Evolutionary conservation across 2,888 invertebrate genomes (phyloP), one percentile per base, ranked within the genome.

Genomic region (Caenorhabditis zanzibari): DNA sequence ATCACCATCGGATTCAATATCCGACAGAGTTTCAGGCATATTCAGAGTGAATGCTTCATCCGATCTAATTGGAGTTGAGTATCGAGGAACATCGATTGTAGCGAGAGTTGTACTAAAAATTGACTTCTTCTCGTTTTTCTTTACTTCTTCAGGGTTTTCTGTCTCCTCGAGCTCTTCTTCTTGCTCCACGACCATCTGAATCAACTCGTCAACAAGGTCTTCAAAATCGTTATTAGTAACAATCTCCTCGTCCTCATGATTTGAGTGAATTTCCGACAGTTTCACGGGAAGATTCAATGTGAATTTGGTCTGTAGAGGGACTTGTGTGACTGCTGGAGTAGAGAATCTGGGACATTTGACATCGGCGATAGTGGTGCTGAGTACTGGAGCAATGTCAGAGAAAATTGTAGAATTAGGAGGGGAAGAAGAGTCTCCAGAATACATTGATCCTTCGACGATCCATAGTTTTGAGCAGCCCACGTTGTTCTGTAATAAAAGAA

Each of bases 381-480:
- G 26, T 9, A 26, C 58, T 44, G 56, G 69, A n/a, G 19, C 38
- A 41, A 7, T 41, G 19, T 28, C 38, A 10, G 12, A 32, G 44
- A 10, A 2, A 26, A 9, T 32, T 19, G 19, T 14, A 14, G 49
- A 52, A 5, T 56, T 26, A 3, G n/a, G 7, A 32, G 9, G 16
- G 22, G 52, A 10, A 52, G 12, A 38, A n/a, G 49, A 44, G 9
- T 41, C 44, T n/a, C 41, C 44, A 22, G 24, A 59, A 41, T 38
- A 47, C 49, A 63, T 19, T n/a, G 49, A 19, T 12, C 38, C 52
- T 26, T 73, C 73, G 6, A 38, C 52, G n/a, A 73, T 73, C 73
- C 73, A 73, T 9, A 73, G 24, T 22, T 73, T 73, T 16, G 41
- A 28, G n/a, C 73, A 73, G 0, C 73, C 73, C 7, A 73, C 16